Evolutionary conservation across 2,797 vertebrate genomes (phyloP).

Genomic region (Choloepus didactylus): DNA sequence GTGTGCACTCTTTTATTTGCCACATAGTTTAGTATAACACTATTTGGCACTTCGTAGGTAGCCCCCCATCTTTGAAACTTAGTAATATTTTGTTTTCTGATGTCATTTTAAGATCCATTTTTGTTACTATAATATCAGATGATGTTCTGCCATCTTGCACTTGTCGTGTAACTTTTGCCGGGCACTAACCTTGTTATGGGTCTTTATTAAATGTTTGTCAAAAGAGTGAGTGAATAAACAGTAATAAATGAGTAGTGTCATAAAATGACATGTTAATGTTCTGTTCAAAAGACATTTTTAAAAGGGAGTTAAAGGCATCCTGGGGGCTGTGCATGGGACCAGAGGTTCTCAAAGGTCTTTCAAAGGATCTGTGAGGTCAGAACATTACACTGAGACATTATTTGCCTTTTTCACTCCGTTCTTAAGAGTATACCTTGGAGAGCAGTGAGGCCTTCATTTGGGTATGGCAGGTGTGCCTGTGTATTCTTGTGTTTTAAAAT

Average conservation of each 20-base stretch:
- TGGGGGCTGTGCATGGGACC: background rate
- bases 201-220: background rate
- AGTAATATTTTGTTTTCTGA: background rate
- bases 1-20: background rate
- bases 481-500: background rate
- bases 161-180: background rate
- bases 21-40: background rate
- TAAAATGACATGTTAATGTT: background rate
- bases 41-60: background rate
- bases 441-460: fast-evolving
- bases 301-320: fast-evolving
- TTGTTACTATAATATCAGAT: background rate
- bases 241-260: background rate
- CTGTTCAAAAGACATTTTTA: background rate
- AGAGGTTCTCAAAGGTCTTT: background rate
- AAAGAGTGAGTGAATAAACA: background rate
- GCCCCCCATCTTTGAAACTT: background rate
- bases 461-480: background rate
- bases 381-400: fast-evolving
- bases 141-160: background rate
- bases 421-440: fast-evolving
- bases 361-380: fast-evolving
- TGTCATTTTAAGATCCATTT: background rate
- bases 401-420: background rate
- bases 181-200: background rate